Percentiles rank a stretch among this genome's conserved stretches.
phyloP scores from a whole-genome alignment of 2,888 invertebrate genomes.

The Copidosoma aretas region DNA sequence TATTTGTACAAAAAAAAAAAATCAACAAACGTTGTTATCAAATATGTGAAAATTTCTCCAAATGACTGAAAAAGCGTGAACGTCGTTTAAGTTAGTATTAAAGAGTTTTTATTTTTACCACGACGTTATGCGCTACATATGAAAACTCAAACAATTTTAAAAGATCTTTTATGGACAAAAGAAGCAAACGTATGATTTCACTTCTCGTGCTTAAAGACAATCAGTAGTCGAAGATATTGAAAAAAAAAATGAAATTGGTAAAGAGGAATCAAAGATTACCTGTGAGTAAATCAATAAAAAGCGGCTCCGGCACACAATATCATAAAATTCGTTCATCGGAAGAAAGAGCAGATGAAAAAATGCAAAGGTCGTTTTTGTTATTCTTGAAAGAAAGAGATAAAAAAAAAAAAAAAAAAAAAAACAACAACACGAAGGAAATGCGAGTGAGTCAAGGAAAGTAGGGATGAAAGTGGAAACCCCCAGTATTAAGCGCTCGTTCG shows the following conservation, averaged over 20 bases:
- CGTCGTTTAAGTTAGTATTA: conserved; percentile 26
- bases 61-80: conserved; percentile 4
- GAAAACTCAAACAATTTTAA: conserved; percentile 24
- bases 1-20: conserved; percentile 29
- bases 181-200: conserved; percentile 16
- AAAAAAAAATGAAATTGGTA: conserved; percentile 15
- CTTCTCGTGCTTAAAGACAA: conserved; percentile 32
- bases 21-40: conserved; percentile 15
- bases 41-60: conserved; percentile 10
- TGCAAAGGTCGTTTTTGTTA: conserved; percentile 19
- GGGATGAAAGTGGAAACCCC: conserved; percentile 28
- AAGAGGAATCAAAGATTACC: conserved; percentile 23
- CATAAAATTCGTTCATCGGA: conserved; percentile 10
- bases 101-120: conserved; percentile 28
- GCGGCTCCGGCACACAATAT: conserved; percentile 31
- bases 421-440: background rate
- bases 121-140: conserved; percentile 1
- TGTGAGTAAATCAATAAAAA: conserved; percentile 26
- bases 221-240: conserved; percentile 16
- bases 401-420: conserved; percentile 10
- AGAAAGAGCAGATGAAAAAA: conserved; percentile 16
- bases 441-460: conserved; percentile 30
- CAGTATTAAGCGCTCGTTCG: conserved; percentile 40
- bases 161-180: conserved; percentile 23
- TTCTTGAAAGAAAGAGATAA: too few relatives aligned